Conservation (phyloP, 1,140 invertebrate species). For the Eueides isabella region DNA sequence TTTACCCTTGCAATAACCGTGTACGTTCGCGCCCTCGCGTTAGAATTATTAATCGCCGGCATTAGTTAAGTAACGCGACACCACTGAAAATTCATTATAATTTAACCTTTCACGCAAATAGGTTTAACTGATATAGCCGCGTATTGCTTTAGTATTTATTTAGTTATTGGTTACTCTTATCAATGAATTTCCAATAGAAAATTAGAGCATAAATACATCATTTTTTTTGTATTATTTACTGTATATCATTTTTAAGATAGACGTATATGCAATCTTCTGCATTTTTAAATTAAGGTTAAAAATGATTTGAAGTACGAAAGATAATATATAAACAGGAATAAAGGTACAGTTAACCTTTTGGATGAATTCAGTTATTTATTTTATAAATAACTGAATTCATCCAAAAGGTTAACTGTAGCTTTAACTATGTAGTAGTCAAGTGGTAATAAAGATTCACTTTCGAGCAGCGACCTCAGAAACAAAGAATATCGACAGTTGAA, state of each 20-base stretch:
- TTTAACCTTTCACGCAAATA: constrained; percentile 13
- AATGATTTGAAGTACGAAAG: too few species aligned
- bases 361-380: too few species aligned
- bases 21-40: constrained; percentile 12
- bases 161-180: background rate
- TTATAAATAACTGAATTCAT: too few species aligned
- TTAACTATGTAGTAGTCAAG: background rate
- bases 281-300: too few species aligned
- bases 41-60: constrained; percentile 32
- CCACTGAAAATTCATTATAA: constrained; percentile 25
- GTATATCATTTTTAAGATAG: too few species aligned
- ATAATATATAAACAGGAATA: too few species aligned
- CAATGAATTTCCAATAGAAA: background rate
- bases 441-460: constrained; percentile 54
- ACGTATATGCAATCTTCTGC: too few species aligned
- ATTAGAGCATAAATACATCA: background rate
- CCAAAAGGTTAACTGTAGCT: too few species aligned
- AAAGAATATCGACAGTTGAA: constrained; percentile 58
- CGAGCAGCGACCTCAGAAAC: constrained; percentile 55
- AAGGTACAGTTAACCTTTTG: too few species aligned
- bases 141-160: background rate
- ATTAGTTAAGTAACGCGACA: constrained; percentile 28
- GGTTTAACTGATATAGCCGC: background rate
- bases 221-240: too few species aligned
- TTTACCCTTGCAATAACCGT: constrained; percentile 10